Percentiles rank a stretch among this genome's conserved stretches.
These are phyloP conservation scores for Crypturellus tataupa DNA, from an alignment of 2,797 vertebrate genomes.

Conservation along the genomic window DNA sequence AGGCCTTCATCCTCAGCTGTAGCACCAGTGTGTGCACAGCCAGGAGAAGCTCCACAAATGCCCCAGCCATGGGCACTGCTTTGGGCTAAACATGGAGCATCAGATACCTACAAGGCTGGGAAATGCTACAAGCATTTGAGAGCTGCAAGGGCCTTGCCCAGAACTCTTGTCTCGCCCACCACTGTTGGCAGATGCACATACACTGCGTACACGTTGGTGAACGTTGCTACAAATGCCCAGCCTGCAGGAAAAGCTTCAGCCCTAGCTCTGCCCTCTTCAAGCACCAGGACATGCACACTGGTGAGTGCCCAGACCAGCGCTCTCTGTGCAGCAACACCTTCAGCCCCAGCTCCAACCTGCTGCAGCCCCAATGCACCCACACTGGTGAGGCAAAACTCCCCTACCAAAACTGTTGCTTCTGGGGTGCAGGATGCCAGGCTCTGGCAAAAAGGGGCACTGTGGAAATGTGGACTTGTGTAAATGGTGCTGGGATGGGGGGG, in stretches of 20 bases:
- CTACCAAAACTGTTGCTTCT: neutral
- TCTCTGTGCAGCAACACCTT: slow-evolving; percentile 64
- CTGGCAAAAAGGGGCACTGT: neutral
- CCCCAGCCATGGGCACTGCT: neutral
- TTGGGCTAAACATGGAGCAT: neutral
- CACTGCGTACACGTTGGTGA: neutral
- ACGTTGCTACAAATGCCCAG: neutral
- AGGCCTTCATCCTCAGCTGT: neutral
- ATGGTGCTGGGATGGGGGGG: accelerated
- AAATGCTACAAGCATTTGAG: neutral
- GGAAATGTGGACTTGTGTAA: neutral
- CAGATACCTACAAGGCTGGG: neutral
- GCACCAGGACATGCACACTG: neutral
- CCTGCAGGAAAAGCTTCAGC: neutral
- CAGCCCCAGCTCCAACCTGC: slow-evolving; percentile 58
- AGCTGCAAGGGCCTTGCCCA: neutral
- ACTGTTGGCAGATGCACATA: no score
- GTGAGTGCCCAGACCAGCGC: slow-evolving; percentile 32
- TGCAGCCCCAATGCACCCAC: slow-evolving; percentile 73
- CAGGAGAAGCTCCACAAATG: neutral
- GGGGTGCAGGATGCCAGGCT: neutral
- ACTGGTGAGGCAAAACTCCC: neutral
- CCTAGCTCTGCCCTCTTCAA: neutral
- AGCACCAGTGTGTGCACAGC: neutral
- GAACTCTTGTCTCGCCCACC: neutral